Percentiles rank a stretch among this genome's conserved stretches.
Evolutionary conservation across 2,888 invertebrate species (phyloP).

Genomic region (Tricholauxania praeusta): DNA sequence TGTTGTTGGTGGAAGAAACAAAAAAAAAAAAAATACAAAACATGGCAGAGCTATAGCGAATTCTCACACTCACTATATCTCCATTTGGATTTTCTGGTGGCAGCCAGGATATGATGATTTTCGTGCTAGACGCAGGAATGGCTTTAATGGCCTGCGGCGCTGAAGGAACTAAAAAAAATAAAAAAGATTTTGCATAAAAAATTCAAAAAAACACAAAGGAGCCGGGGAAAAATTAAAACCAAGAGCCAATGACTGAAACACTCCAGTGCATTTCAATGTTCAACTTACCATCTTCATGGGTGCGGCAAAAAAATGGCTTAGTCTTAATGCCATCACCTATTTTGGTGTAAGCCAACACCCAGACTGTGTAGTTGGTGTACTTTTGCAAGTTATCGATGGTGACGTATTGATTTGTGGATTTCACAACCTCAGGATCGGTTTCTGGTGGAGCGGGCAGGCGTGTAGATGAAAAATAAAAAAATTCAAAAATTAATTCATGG

Average conservation of each 20-base stretch:
- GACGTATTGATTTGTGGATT: constrained; percentile 70
- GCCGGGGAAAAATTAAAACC: background rate
- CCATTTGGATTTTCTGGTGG: constrained; percentile 89
- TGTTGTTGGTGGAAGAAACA: background rate
- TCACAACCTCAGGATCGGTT: constrained; percentile 81
- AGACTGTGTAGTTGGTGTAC: constrained; percentile 93
- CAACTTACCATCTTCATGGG: constrained; percentile 86
- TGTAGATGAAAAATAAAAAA: background rate
- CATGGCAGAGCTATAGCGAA: background rate
- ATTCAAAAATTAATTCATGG: constrained; percentile 1
- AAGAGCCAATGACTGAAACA: background rate
- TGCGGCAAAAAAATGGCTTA: constrained; percentile 85
- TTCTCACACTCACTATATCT: constrained; percentile 72
- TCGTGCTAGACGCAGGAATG: constrained; percentile 85
- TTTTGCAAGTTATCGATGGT: constrained; percentile 81
- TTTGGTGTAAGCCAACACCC: constrained; percentile 88
- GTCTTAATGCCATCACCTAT: constrained; percentile 91
- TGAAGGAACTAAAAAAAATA: constrained; percentile 77
- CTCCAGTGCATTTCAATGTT: background rate
- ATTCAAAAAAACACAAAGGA: constrained; percentile 5
- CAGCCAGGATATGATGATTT: constrained; percentile 90
- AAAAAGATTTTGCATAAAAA: background rate
- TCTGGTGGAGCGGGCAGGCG: constrained; percentile 66
- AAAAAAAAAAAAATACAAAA: background rate
- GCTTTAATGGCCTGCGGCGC: constrained; percentile 93